These are phyloP conservation scores for Periophthalmus magnuspinnatus DNA, from an alignment of 2,797 vertebrate species.

Conservation along the genomic window DNA sequence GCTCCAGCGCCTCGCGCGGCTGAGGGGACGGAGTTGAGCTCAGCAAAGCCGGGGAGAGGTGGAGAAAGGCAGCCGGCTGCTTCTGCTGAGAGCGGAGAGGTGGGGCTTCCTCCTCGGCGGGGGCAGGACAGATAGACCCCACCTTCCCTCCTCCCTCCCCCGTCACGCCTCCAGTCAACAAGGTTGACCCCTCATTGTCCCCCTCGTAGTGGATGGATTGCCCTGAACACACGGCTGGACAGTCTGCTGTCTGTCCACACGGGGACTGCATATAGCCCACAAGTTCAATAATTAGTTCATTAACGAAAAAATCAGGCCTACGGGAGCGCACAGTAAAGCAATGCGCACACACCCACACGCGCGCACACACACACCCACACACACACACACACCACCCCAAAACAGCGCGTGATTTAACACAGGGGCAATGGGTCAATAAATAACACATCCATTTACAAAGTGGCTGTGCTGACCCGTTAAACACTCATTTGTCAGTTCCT, in stretches of 20 bases:
- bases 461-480: background rate
- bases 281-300: conserved; percentile 12
- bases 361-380: too few relatives aligned
- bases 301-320: background rate
- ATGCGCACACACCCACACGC: background rate
- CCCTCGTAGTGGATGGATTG: conserved; percentile 45
- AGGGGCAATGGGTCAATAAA: background rate
- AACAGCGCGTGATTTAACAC: background rate
- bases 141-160: conserved; percentile 33
- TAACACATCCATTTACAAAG: background rate
- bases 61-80: conserved; percentile 71
- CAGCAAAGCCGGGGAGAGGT: conserved; percentile 63
- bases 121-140: conserved; percentile 74
- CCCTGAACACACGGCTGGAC: conserved; percentile 31
- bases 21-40: conserved; percentile 63
- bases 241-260: conserved; percentile 36
- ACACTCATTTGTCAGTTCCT: background rate
- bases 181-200: conserved; percentile 63
- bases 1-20: conserved; percentile 70
- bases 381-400: background rate
- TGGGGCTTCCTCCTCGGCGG: conserved; percentile 64
- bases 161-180: conserved; percentile 64
- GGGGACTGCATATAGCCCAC: background rate
- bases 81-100: conserved; percentile 68
- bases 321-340: background rate